phyloP scores from a whole-genome alignment of 2,888 invertebrate genomes.

The Timandra comae region DNA sequence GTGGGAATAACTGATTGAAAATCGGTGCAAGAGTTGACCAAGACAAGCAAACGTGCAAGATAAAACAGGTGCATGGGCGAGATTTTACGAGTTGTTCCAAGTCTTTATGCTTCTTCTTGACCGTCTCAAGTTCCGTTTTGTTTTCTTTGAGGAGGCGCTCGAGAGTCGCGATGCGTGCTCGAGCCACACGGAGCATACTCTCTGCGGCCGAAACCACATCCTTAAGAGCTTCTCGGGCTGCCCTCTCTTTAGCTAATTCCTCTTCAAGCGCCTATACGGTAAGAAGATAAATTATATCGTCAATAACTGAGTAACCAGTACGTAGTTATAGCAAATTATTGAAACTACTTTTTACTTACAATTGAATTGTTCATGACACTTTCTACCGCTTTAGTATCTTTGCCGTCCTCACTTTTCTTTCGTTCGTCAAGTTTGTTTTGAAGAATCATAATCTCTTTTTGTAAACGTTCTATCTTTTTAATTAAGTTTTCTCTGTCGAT shows the following conservation, averaged over 20 bases:
- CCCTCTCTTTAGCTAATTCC: conserved; percentile 52
- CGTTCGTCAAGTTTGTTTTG: conserved; percentile 49
- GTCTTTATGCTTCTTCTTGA: conserved; percentile 58
- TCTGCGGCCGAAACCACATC: conserved; percentile 57
- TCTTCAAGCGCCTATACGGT: conserved; percentile 46
- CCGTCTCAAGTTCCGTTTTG: conserved; percentile 44
- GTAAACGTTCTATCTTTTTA: conserved; percentile 50
- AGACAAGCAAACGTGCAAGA: not conserved
- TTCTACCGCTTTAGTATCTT: conserved; percentile 15
- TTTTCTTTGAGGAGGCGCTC: conserved; percentile 58
- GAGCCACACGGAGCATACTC: conserved; percentile 59
- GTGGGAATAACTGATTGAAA: no score
- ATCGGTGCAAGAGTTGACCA: no score
- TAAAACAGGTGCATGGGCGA: not conserved
- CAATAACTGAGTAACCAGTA: no score
- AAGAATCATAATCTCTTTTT: conserved; percentile 48
- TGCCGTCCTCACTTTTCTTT: conserved; percentile 33
- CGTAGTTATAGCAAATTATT: no score
- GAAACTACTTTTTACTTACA: no score
- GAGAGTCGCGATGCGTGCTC: conserved; percentile 51
- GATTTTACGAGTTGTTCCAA: conserved; percentile 64
- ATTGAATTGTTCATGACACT: no score
- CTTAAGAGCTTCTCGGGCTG: conserved; percentile 53
- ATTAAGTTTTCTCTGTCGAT: conserved; percentile 50
- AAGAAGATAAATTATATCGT: no score